Conservation (phyloP, 2,113 vertebrate species). For the Talpa occidentalis region DNA sequence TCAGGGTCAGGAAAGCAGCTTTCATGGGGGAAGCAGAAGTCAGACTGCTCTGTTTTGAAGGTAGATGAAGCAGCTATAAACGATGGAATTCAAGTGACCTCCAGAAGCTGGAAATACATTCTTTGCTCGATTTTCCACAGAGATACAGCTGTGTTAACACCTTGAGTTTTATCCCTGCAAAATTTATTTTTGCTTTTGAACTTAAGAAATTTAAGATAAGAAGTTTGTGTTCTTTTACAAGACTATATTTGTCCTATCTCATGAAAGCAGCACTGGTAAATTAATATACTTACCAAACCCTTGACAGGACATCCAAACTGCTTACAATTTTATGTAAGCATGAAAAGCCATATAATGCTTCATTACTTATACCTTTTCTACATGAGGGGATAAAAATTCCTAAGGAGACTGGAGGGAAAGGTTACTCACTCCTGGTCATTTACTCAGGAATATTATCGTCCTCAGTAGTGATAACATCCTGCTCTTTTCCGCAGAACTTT, state of each 20-base stretch:
- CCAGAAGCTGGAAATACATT: neutral
- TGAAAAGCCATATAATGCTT: neutral
- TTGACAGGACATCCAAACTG: neutral
- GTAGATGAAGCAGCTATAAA: neutral
- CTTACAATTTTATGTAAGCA: neutral
- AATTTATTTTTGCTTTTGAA: neutral
- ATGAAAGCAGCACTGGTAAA: neutral
- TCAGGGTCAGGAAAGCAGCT: neutral
- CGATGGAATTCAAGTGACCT: neutral
- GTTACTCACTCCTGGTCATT: neutral
- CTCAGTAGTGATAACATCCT: neutral
- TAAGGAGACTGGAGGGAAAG: neutral
- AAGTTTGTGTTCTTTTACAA: neutral
- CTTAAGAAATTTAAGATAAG: slow-evolving; percentile 26
- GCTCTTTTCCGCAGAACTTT: neutral
- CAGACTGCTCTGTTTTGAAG: neutral
- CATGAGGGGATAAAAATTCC: neutral
- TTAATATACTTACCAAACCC: neutral
- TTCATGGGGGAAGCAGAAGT: neutral
- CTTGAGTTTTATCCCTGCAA: neutral
- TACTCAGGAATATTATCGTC: neutral
- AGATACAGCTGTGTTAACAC: neutral
- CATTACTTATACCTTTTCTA: neutral
- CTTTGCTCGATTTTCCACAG: neutral
- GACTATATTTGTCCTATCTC: neutral